Base-by-base conservation (phyloP, 2,797 vertebrate species). In the Pelodytes ibericus region DNA sequence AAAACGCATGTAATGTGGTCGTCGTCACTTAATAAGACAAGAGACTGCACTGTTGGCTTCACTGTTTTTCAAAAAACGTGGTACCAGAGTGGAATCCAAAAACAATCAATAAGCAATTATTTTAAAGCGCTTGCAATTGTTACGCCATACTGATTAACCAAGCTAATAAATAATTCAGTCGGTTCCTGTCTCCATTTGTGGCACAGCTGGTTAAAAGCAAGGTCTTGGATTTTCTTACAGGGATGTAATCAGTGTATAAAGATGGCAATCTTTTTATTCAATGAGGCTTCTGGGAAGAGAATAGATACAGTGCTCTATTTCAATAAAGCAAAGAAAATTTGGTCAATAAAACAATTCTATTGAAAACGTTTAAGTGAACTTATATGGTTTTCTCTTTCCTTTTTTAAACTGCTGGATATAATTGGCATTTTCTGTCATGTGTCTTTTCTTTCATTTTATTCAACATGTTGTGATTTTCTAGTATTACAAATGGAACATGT, bases 31-130 rank as follows among this genome's bases (percentile, higher is more conserved):
- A 9, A 26, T 18, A 5, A 18, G 36, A 36, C 16, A 29, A 4
- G n/a, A 24, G 11, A 47, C 18, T 27, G 25, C 2, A 47, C 36
- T 65, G 16, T 65, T 65, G 16, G 2, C 7, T 53, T 47, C 18
- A 4, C 13, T 1, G 44, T 7, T 16, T 65, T 44, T 18, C 31
- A 47, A 7, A 9, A 18, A 22, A 10, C 30, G 4, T 10, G 26
- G 18, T 8, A 44, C 15, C 16, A 47, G 26, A 65, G 16, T 7
- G 3, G 15, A 47, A 47, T 9, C 3, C 2, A 47, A 47, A 36
- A 26, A 58, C 24, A 57, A 70, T 58, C 67, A 59, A 70, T 70
- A 70, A 70, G n/a, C 49, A 62, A 39, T 62, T 62, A 62, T 62
- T 33, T 39, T 62, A 39, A 22, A 62, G 60, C 30, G 4, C 20